These are phyloP conservation scores for Gobio occitaniae DNA, from an alignment of 2,797 vertebrate genomes.

Conservation along the genomic window DNA sequence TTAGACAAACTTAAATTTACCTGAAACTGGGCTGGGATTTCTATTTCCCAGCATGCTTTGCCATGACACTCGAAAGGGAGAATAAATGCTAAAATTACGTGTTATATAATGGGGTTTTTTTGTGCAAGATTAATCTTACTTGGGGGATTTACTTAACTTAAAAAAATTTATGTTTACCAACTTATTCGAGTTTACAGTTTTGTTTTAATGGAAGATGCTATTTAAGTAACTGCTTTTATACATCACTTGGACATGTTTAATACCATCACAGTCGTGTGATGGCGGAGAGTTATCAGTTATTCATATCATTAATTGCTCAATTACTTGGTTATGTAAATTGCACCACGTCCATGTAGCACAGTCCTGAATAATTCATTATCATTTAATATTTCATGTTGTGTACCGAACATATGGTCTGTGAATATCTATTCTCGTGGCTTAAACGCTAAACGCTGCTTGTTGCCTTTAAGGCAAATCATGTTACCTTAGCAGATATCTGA, in stretches of 20 bases:
- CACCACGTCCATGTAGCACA: conserved; percentile 65
- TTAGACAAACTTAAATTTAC: too few species aligned
- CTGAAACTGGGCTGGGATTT: too few species aligned
- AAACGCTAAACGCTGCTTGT: conserved; percentile 28
- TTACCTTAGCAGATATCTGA: conserved; percentile 28
- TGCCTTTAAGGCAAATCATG: conserved; percentile 45
- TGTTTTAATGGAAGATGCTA: conserved; percentile 54
- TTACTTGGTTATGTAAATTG: conserved; percentile 77
- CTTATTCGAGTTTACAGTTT: too few species aligned
- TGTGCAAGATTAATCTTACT: too few species aligned
- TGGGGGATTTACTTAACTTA: too few species aligned
- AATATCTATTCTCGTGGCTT: conserved; percentile 39
- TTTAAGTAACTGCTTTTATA: conserved; percentile 69
- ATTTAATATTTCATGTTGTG: conserved; percentile 76
- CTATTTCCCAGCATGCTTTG: too few species aligned
- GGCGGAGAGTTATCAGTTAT: conserved; percentile 75
- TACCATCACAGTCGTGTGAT: conserved; percentile 66
- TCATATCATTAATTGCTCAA: conserved; percentile 78
- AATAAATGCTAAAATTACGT: too few species aligned
- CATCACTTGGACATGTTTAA: conserved; percentile 72
- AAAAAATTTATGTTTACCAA: too few species aligned
- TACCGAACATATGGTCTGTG: conserved; percentile 46
- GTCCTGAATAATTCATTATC: conserved; percentile 76
- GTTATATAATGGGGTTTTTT: too few species aligned
- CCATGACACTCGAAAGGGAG: too few species aligned